Evolutionary conservation across 1,140 invertebrate genomes (phyloP).

Genomic region (Papilio glaucus): DNA sequence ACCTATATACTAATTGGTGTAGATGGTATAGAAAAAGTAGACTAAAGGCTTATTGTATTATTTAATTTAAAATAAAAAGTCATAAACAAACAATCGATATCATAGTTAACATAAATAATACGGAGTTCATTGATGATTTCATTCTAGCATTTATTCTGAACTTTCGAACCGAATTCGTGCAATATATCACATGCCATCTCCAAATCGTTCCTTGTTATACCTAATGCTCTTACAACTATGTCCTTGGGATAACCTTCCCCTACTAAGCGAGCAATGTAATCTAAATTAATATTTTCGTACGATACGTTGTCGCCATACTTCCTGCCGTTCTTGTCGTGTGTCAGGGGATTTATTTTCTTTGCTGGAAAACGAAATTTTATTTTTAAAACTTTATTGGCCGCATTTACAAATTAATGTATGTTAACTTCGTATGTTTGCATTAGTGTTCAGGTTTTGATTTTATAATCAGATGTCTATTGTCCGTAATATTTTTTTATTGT

Average conservation of each 20-base stretch:
- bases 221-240: constrained; percentile 94
- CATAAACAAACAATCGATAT: not conserved
- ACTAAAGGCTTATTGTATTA: not conserved
- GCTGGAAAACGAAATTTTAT: constrained; percentile 72
- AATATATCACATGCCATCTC: constrained; percentile 98
- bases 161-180: constrained; percentile 91
- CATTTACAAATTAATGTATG: no score
- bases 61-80: no score
- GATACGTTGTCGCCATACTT: constrained; percentile 78
- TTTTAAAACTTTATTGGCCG: no score
- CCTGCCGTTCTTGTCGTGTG: constrained; percentile 79
- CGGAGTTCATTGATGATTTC: not conserved
- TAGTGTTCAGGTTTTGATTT: no score
- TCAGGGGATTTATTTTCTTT: constrained; percentile 80
- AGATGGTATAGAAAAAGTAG: not conserved
- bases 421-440: no score
- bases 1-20: not conserved
- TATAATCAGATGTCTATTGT: no score
- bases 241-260: constrained; percentile 95
- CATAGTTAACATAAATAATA: not conserved
- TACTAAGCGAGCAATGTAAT: constrained; percentile 94
- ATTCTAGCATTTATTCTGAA: constrained; percentile 59
- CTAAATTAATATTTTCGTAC: constrained; percentile 96
- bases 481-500: no score
- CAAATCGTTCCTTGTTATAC: constrained; percentile 95